Percentiles rank a stretch among this genome's conserved stretches.
Evolutionary conservation across 2,113 vertebrate species (phyloP).

Genomic region (Manacus vitellinus): DNA sequence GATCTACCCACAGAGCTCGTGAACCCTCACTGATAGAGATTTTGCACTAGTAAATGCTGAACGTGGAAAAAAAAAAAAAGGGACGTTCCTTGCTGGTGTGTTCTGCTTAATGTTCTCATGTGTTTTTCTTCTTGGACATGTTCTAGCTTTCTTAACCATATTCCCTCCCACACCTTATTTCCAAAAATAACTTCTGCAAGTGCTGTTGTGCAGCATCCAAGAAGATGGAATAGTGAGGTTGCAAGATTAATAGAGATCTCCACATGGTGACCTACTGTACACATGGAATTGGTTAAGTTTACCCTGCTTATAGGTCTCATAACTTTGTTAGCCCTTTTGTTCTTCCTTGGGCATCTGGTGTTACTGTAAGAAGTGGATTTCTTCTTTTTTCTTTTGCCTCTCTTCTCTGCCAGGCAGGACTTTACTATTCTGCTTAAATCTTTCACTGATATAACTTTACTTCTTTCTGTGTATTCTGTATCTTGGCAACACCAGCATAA

Average conservation of each 20-base stretch:
- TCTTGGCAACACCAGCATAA: neutral
- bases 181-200: constrained; percentile 30
- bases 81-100: neutral
- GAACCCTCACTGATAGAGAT: neutral
- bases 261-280: constrained; percentile 42
- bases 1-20: neutral
- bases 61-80: accelerated
- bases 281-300: constrained; percentile 20
- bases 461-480: neutral
- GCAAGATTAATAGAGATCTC: constrained; percentile 35
- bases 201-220: constrained; percentile 32
- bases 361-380: neutral
- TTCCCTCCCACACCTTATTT: constrained; percentile 41
- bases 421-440: neutral
- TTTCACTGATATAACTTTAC: neutral
- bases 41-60: neutral
- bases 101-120: neutral
- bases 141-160: constrained; percentile 7
- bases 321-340: constrained; percentile 22
- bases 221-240: neutral
- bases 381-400: neutral
- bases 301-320: neutral
- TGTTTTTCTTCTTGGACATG: constrained; percentile 14
- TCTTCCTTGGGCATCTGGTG: constrained; percentile 3
- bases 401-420: neutral